A percentile compares a stretch with the other conserved stretches of the same genome.
Evolutionary conservation across 2,113 vertebrate species (phyloP).

Genomic region (Myiozetetes cayanensis): DNA sequence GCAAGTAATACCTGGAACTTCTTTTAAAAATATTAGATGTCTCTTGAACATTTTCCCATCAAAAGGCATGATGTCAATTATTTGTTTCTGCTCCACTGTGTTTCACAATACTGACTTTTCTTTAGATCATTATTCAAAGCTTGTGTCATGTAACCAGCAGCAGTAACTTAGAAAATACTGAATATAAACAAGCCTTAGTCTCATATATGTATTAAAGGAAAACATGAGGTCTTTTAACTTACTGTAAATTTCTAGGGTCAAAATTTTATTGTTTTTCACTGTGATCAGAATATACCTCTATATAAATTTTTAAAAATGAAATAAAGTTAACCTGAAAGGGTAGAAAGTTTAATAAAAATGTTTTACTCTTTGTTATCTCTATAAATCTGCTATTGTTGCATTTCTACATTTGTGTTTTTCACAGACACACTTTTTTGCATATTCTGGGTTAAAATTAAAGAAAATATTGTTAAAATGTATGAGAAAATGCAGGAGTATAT

Average conservation of each 20-base stretch:
- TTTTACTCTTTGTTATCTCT: background rate
- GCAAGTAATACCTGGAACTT: background rate
- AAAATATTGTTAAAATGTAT: background rate
- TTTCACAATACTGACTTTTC: background rate
- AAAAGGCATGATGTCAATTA: background rate
- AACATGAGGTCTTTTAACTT: background rate
- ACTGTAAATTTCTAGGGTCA: background rate
- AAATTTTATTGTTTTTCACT: background rate
- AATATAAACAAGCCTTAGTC: background rate
- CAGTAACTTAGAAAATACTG: background rate
- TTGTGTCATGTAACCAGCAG: background rate
- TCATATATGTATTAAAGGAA: background rate
- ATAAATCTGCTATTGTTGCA: background rate
- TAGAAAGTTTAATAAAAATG: background rate
- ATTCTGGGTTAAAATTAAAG: background rate
- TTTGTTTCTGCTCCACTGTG: background rate
- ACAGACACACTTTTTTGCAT: background rate
- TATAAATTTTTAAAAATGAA: background rate
- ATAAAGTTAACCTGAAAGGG: background rate
- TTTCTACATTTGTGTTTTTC: background rate
- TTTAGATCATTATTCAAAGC: background rate
- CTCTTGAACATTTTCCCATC: background rate
- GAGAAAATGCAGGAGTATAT: background rate
- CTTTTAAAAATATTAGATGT: background rate
- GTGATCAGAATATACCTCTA: background rate